Conservation (phyloP, 2,113 vertebrate species). For the Eubucco bourcierii region DNA sequence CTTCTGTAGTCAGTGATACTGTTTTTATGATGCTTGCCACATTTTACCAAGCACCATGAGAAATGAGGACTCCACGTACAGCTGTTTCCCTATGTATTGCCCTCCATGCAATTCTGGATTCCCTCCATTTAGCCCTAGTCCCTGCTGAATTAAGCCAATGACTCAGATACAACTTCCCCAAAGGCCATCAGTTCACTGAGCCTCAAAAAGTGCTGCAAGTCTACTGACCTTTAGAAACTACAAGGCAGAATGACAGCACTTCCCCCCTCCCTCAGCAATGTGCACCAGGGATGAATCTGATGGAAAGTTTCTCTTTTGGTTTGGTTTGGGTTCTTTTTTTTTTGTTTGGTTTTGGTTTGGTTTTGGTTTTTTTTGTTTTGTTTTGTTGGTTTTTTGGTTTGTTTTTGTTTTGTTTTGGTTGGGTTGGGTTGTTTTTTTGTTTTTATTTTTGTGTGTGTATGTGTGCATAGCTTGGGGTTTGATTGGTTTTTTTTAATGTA, state of each 20-base stretch:
- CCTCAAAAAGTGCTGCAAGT: neutral
- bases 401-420: too few species aligned
- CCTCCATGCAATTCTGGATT: neutral
- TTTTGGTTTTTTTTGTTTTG: too few species aligned
- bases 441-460: too few species aligned
- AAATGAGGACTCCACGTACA: neutral
- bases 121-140: neutral
- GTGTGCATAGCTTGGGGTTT: too few species aligned
- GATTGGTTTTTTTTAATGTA: neutral
- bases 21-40: neutral
- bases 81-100: neutral
- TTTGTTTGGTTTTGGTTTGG: too few species aligned
- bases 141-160: neutral
- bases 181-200: neutral
- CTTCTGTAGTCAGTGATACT: neutral
- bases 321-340: too few species aligned
- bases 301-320: neutral
- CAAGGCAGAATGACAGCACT: neutral
- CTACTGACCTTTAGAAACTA: neutral
- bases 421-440: too few species aligned
- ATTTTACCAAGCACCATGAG: neutral
- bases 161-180: neutral
- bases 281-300: rapidly evolving
- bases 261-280: neutral
- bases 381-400: too few species aligned